A percentile compares a stretch with the other conserved stretches of the same genome.
Evolutionary conservation across 1,140 invertebrate species (phyloP).

Genomic region (Bombus ignitus): DNA sequence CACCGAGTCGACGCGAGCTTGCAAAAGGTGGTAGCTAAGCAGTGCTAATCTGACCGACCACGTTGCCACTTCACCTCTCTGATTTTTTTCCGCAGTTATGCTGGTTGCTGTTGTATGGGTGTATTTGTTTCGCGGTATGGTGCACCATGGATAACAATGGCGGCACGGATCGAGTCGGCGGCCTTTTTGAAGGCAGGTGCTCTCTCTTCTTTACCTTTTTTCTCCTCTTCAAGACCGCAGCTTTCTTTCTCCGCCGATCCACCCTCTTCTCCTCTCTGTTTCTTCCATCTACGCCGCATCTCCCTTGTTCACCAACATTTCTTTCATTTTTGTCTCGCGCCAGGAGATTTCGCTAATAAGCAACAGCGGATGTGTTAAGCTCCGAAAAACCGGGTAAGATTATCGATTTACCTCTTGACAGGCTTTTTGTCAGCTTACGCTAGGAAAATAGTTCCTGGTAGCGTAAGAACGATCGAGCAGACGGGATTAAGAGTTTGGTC

Average conservation of each 20-base stretch:
- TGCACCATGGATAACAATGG: conserved; percentile 63
- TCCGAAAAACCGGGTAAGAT: conserved; percentile 62
- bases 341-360: conserved; percentile 77
- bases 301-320: not conserved
- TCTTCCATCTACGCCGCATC: not conserved
- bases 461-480: not conserved
- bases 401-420: conserved; percentile 72
- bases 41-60: conserved; percentile 49
- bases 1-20: not conserved
- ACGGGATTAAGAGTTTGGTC: conserved; percentile 4
- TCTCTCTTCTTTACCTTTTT: conserved; percentile 22
- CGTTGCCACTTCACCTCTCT: not conserved
- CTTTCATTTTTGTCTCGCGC: conserved; percentile 48
- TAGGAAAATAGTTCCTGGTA: not conserved
- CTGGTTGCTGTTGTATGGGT: conserved; percentile 28
- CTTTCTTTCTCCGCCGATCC: not conserved
- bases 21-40: conserved; percentile 43
- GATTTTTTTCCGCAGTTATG: not conserved
- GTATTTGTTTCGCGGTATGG: conserved; percentile 66
- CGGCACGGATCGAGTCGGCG: conserved; percentile 60
- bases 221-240: conserved; percentile 14
- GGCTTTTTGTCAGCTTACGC: conserved; percentile 1
- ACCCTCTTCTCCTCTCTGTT: not conserved
- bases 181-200: conserved; percentile 75
- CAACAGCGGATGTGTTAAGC: conserved; percentile 39